phyloP scores from a whole-genome alignment of 2,888 invertebrate species.

The Helobdella robusta region DNA sequence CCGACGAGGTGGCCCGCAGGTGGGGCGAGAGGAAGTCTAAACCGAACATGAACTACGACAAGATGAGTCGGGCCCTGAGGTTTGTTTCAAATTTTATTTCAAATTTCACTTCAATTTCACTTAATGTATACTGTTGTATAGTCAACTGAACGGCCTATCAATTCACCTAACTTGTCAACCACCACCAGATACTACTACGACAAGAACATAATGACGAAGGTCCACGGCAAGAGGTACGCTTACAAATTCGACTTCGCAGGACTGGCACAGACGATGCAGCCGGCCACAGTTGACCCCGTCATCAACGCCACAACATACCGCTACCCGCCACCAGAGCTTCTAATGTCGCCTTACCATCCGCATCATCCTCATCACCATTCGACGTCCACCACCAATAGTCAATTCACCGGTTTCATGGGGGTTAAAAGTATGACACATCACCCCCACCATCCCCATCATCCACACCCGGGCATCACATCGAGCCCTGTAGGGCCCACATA shows the following conservation, averaged over 20 bases:
- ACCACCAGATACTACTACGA: slow-evolving; percentile 77
- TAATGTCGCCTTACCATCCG: slow-evolving; percentile 63
- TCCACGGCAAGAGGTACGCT: slow-evolving; percentile 89
- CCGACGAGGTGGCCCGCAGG: slow-evolving; percentile 82
- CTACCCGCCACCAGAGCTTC: slow-evolving; percentile 81
- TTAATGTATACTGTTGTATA: neutral
- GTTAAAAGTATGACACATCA: slow-evolving; percentile 31
- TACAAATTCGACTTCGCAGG: slow-evolving; percentile 95
- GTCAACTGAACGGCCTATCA: too few species aligned
- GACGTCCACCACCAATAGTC: slow-evolving; percentile 45
- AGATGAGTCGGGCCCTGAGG: slow-evolving; percentile 56
- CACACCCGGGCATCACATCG: slow-evolving; percentile 23
- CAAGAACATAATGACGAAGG: slow-evolving; percentile 96
- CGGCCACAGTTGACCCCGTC: slow-evolving; percentile 60
- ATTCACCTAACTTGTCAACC: too few species aligned
- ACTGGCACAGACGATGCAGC: slow-evolving; percentile 61
- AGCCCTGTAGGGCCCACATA: slow-evolving; percentile 52
- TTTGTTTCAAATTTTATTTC: neutral
- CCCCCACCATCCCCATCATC: neutral
- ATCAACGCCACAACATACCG: slow-evolving; percentile 59
- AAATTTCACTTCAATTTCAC: neutral
- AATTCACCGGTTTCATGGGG: slow-evolving; percentile 71
- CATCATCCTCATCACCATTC: slow-evolving; percentile 39
- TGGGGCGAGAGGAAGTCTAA: slow-evolving; percentile 94
- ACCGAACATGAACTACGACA: slow-evolving; percentile 97